These are phyloP conservation scores for Tenthredo amoena DNA, from an alignment of 2,888 invertebrate genomes.

Conservation along the genomic window DNA sequence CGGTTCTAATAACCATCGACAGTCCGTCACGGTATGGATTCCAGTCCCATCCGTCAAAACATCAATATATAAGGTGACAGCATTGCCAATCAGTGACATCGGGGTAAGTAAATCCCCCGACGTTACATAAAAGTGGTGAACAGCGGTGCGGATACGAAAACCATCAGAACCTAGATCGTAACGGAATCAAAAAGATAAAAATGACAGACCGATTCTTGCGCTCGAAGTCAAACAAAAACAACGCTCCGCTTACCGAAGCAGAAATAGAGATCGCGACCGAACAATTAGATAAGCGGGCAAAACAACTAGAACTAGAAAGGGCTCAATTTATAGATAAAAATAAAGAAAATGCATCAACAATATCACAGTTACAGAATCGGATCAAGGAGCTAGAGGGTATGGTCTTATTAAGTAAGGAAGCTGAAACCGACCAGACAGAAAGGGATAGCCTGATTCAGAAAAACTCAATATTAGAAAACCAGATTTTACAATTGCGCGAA, in stretches of 20 bases:
- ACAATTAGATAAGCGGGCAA: background rate
- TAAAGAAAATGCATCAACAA: background rate
- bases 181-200: no score
- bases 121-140: no score
- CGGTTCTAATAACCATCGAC: no score
- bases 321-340: background rate
- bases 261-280: background rate
- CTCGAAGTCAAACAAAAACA: background rate
- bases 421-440: background rate
- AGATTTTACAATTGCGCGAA: no score
- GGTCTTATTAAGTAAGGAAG: background rate
- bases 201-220: background rate
- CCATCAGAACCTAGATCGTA: no score
- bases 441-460: no score
- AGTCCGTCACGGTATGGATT: no score
- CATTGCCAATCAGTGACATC: no score
- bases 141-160: no score
- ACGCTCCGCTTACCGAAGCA: background rate
- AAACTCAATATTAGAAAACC: background rate
- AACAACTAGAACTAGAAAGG: background rate
- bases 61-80: no score
- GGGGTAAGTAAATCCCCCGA: no score
- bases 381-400: background rate
- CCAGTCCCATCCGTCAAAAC: no score
- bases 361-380: background rate